Percentiles rank a stretch among this genome's conserved stretches.
phyloP scores from a whole-genome alignment of 1,140 invertebrate genomes.

The Dendroctonus ponderosae region DNA sequence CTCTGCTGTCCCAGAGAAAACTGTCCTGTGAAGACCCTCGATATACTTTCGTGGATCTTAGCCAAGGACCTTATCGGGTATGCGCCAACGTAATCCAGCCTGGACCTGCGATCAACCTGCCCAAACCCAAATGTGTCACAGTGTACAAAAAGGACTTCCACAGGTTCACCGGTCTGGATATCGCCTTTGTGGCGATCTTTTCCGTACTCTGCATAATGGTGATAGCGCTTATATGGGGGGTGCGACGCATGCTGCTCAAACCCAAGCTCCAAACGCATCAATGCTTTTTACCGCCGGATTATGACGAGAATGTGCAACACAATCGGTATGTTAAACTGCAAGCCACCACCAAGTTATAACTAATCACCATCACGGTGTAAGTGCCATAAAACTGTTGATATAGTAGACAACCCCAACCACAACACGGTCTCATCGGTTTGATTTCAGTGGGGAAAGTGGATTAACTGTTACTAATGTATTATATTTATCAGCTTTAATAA shows the following conservation, averaged over 20 bases:
- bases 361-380: not conserved
- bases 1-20: slow-evolving; percentile 45
- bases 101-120: slow-evolving; percentile 31
- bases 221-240: slow-evolving; percentile 56
- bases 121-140: slow-evolving; percentile 54
- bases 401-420: too few relatives aligned
- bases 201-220: slow-evolving; percentile 56
- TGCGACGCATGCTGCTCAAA: slow-evolving; percentile 56
- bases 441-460: not conserved
- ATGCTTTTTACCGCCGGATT: slow-evolving; percentile 56
- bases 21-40: slow-evolving; percentile 47
- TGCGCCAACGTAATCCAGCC: slow-evolving; percentile 46
- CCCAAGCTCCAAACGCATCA: slow-evolving; percentile 55
- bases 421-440: too few relatives aligned
- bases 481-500: slow-evolving; percentile 2
- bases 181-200: slow-evolving; percentile 56
- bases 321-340: slow-evolving; percentile 62
- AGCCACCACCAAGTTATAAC: slow-evolving; percentile 57
- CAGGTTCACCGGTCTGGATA: slow-evolving; percentile 54
- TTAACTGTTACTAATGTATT: not conserved
- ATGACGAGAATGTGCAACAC: slow-evolving; percentile 53
- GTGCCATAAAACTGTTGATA: slow-evolving; percentile 5
- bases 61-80: slow-evolving; percentile 48
- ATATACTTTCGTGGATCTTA: slow-evolving; percentile 46
- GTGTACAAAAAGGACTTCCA: slow-evolving; percentile 55